Evolutionary conservation across 2,888 invertebrate genomes (phyloP).

Genomic region (Dendrolimus pini): DNA sequence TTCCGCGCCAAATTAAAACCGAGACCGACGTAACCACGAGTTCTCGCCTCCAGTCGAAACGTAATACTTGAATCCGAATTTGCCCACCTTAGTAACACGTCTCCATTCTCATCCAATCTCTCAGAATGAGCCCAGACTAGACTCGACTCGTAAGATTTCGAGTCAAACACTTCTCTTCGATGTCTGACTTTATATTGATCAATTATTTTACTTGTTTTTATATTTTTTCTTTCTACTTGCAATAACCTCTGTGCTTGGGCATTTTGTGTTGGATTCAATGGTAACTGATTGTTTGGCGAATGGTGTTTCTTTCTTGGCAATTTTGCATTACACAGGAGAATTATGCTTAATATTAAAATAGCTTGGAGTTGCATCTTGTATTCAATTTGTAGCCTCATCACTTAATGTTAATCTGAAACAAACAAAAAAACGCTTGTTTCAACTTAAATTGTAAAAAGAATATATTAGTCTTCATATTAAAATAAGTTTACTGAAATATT

Average conservation of each 20-base stretch:
- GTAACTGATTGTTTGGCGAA: slow-evolving; percentile 46
- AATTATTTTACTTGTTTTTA: slow-evolving; percentile 55
- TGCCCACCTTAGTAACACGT: slow-evolving; percentile 81
- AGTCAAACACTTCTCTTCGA: slow-evolving; percentile 60
- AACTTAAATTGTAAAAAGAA: no score
- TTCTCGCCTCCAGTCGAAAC: slow-evolving; percentile 89
- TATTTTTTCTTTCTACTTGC: slow-evolving; percentile 50
- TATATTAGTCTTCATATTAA: no score
- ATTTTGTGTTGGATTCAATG: slow-evolving; percentile 44
- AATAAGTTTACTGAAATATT: no score
- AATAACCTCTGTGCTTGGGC: slow-evolving; percentile 39
- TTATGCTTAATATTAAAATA: slow-evolving; percentile 49
- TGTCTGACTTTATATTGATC: slow-evolving; percentile 52
- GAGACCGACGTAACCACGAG: slow-evolving; percentile 90
- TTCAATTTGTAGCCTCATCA: slow-evolving; percentile 41
- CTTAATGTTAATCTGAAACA: slow-evolving; percentile 56
- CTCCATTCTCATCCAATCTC: slow-evolving; percentile 72
- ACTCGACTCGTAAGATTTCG: slow-evolving; percentile 60
- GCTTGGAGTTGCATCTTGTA: slow-evolving; percentile 53
- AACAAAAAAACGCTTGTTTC: slow-evolving; percentile 16
- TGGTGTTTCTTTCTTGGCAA: slow-evolving; percentile 47
- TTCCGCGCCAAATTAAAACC: slow-evolving; percentile 89
- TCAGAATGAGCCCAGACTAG: slow-evolving; percentile 78
- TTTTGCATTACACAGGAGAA: slow-evolving; percentile 62
- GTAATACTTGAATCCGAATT: slow-evolving; percentile 86